A percentile compares a stretch with the other conserved stretches of the same genome.
Conservation (phyloP, 37 sponge, comb jelly and placozoan genomes). For the Diacarnus erythraeanus region DNA sequence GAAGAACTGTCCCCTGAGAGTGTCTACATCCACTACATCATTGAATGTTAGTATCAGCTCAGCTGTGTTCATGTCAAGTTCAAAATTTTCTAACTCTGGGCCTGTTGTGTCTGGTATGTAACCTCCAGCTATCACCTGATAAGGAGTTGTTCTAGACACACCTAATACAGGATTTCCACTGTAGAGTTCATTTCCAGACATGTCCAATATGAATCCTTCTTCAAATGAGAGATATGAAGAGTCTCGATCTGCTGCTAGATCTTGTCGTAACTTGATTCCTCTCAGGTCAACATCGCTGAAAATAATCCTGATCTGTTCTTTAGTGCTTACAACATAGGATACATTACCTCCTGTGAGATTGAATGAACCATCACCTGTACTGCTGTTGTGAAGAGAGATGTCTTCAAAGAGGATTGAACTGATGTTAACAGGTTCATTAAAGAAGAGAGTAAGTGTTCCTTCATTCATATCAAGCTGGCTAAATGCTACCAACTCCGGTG, state of each 20-base stretch:
- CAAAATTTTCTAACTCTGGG: constrained; percentile 64
- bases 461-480: constrained; percentile 69
- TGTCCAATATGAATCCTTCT: constrained; percentile 62
- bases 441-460: constrained; percentile 67
- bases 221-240: constrained; percentile 68
- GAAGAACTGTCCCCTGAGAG: constrained; percentile 64
- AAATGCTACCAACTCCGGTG: constrained; percentile 49
- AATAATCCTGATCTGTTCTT: constrained; percentile 42
- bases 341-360: constrained; percentile 73
- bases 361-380: constrained; percentile 21
- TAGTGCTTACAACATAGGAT: constrained; percentile 21
- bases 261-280: constrained; percentile 68
- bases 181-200: constrained; percentile 62
- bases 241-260: constrained; percentile 41
- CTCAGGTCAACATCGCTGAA: constrained; percentile 68
- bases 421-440: constrained; percentile 80
- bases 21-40: constrained; percentile 72
- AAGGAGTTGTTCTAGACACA: neutral
- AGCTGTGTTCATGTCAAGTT: constrained; percentile 82
- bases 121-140: neutral
- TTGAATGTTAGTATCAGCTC: constrained; percentile 68
- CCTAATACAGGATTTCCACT: neutral
- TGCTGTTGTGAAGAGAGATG: constrained; percentile 61
- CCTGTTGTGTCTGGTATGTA: constrained; percentile 61
- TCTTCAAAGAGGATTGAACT: constrained; percentile 37